Percentiles rank a stretch among this genome's conserved stretches.
These are phyloP conservation scores for Gymnogyps californianus DNA, from an alignment of 2,113 vertebrate genomes.

Conservation along the genomic window DNA sequence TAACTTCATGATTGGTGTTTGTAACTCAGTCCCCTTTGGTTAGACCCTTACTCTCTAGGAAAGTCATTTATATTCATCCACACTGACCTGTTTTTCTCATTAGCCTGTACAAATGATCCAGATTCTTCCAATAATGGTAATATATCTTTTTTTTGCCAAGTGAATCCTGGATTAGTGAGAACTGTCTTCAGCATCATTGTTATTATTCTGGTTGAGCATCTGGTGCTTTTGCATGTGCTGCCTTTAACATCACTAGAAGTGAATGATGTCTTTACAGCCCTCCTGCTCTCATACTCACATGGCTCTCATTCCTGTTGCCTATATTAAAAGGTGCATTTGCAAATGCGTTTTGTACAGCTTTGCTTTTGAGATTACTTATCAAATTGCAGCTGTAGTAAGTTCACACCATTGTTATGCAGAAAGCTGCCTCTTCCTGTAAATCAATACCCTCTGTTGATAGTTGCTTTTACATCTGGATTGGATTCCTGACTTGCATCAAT, in stretches of 20 bases:
- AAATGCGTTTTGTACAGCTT: neutral
- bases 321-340: neutral
- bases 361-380: neutral
- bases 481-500: neutral
- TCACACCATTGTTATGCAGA: neutral
- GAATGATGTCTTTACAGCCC: neutral
- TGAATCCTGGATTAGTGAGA: neutral
- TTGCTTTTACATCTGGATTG: neutral
- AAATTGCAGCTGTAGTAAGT: neutral
- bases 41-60: neutral
- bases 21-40: neutral
- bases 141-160: neutral
- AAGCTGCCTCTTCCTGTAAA: neutral
- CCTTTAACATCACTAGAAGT: neutral
- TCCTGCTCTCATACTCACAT: neutral
- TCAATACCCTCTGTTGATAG: neutral
- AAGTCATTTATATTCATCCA: neutral
- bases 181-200: neutral
- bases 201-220: neutral
- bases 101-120: neutral
- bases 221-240: neutral
- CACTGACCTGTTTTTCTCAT: neutral
- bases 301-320: neutral
- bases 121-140: neutral
- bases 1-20: neutral